These are phyloP conservation scores for Panurus biarmicus DNA, from an alignment of 2,113 vertebrate genomes.

Conservation along the genomic window DNA sequence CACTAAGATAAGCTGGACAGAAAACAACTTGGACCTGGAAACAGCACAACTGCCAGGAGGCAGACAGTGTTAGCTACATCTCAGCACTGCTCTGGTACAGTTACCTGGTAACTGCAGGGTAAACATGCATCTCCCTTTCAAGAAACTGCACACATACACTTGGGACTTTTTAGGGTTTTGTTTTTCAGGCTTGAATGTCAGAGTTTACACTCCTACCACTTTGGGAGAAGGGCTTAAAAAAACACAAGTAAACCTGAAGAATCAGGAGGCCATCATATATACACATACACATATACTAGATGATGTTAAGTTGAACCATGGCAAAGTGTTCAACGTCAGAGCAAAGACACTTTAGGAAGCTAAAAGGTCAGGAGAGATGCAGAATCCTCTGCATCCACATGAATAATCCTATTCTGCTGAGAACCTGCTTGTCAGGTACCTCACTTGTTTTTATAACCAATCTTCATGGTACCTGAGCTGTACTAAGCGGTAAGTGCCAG, in stretches of 20 bases:
- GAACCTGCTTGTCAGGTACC: background rate
- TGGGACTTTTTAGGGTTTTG: background rate
- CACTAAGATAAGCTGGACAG: background rate
- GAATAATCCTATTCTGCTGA: background rate
- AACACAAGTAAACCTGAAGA: background rate
- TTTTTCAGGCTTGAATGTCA: background rate
- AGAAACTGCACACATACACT: background rate
- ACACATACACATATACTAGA: background rate
- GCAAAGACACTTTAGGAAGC: background rate
- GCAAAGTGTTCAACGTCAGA: background rate
- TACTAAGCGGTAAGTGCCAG: background rate
- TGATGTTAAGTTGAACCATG: background rate
- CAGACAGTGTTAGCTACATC: background rate
- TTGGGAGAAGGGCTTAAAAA: background rate
- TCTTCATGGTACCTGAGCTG: background rate
- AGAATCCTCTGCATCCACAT: background rate
- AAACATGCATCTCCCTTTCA: background rate
- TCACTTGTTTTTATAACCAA: background rate
- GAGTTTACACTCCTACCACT: background rate
- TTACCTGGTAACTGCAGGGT: background rate
- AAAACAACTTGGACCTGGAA: background rate
- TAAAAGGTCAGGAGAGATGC: background rate
- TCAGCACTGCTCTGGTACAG: background rate
- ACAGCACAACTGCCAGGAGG: background rate
- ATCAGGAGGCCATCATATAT: background rate